Evolutionary conservation across 2,797 vertebrate genomes (phyloP), one percentile per base, ranked within the genome.

Genomic region (Enteromius radiatus): DNA sequence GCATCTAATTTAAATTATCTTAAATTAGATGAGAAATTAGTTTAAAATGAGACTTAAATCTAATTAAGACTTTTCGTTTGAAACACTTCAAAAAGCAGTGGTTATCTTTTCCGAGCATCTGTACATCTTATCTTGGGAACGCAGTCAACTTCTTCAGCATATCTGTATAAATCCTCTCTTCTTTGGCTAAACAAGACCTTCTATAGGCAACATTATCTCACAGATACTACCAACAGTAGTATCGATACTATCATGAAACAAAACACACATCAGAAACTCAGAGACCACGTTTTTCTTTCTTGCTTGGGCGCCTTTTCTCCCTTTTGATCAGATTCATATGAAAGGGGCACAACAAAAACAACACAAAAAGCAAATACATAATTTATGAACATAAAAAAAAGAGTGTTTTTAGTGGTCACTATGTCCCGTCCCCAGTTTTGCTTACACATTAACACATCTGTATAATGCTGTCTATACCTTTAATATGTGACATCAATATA

Each of bases 41-140:
- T 74, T 80, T 41, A 64, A 77, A 71, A 33, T 56, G 67, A 61
- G 47, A 86, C 86, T 77, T 63, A 73, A 84, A 83, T 83, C 45
- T 52, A 77, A 81, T 54, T 81, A 23, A 90, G 85, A 84, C 67
- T 81, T 84, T 81, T 70, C 80, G 76, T 81, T 83, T 78, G 59
- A 71, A 76, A 80, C 41, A 67, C 84, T 86, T 85, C 88, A 89
- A 68, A 87, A 87, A 85, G 85, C 86, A 76, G 78, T 5, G 52
- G 59, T 76, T 86, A 85, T 87, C 82, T 65, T 61, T 31, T 14
- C 81, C 41, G 88, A 90, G 88, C 81, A 74, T 88, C 83, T 87
- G 52, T 80, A 74, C 84, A 89, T 90, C 89, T 92, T 92, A 93
- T 93, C 91, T 88, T 77, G 49, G 63, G 86, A 81, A 78, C n/a